A percentile compares a stretch with the other conserved stretches of the same genome.
Evolutionary conservation across 30 jellyfish, hydroid and myxozoan species (phyloP).

Genomic region (Aurelia aurita complex sp. Pacific): DNA sequence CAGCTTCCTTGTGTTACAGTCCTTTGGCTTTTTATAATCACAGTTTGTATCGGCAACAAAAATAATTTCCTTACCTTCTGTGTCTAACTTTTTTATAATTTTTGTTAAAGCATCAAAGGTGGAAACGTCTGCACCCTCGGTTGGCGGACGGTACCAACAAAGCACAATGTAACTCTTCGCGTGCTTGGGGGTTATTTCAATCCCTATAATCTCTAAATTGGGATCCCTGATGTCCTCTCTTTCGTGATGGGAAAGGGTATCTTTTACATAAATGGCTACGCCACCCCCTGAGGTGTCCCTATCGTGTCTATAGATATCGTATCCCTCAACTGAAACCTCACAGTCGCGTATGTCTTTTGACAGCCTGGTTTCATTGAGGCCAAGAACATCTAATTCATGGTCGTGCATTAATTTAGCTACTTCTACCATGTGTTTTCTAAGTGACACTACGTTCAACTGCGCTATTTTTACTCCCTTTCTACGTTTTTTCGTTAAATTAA

Average conservation of each 20-base stretch:
- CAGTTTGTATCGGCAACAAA: no score
- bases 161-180: not conserved
- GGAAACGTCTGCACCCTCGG: not conserved
- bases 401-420: slow-evolving; percentile 5
- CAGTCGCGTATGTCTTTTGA: slow-evolving; percentile 20
- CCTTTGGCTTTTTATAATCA: no score
- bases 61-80: no score
- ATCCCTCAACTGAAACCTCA: slow-evolving; percentile 25
- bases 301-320: slow-evolving; percentile 8
- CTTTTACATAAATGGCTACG: not conserved
- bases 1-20: no score
- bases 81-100: no score
- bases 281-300: no score
- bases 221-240: slow-evolving; percentile 5
- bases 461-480: slow-evolving; percentile 23
- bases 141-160: slow-evolving; percentile 24
- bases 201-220: slow-evolving; percentile 8
- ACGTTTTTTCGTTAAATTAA: slow-evolving; percentile 11
- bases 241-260: not conserved
- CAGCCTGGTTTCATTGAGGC: slow-evolving; percentile 51
- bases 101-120: no score
- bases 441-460: slow-evolving; percentile 14
- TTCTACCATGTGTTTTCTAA: no score
- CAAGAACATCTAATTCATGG: slow-evolving; percentile 5
- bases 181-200: slow-evolving; percentile 18